Conservation (phyloP, 2,888 invertebrate genomes). For the Mechanitis mazaeus region DNA sequence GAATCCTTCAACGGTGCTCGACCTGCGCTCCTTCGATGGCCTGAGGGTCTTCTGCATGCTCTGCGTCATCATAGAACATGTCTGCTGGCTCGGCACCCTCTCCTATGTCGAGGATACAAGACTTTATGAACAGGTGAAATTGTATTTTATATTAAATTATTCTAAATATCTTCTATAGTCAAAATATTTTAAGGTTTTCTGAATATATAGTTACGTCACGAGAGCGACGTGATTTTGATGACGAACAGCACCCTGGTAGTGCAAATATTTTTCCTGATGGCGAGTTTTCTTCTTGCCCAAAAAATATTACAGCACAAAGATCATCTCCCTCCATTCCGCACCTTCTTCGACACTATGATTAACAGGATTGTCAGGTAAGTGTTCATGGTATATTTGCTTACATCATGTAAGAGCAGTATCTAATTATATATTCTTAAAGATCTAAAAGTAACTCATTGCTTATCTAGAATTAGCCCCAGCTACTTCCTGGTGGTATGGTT, state of each 20-base stretch:
- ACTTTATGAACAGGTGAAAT: slow-evolving; percentile 52
- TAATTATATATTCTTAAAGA: too few relatives aligned
- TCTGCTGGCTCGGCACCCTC: slow-evolving; percentile 63
- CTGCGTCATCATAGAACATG: slow-evolving; percentile 67
- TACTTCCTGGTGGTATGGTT: slow-evolving; percentile 65
- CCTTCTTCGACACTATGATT: slow-evolving; percentile 57
- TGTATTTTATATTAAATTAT: not conserved
- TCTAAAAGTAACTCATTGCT: too few relatives aligned
- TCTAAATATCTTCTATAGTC: not conserved
- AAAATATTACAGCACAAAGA: slow-evolving; percentile 53
- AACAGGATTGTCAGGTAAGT: slow-evolving; percentile 61
- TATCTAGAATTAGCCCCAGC: slow-evolving; percentile 55
- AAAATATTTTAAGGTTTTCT: not conserved
- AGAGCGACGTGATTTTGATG: slow-evolving; percentile 55
- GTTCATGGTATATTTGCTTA: too few relatives aligned
- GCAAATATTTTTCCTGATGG: slow-evolving; percentile 69
- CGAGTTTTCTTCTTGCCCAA: slow-evolving; percentile 64
- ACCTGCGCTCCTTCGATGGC: slow-evolving; percentile 60
- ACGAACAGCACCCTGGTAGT: slow-evolving; percentile 69
- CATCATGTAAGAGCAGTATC: too few relatives aligned
- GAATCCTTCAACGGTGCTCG: slow-evolving; percentile 33
- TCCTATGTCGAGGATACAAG: slow-evolving; percentile 53
- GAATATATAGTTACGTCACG: slow-evolving; percentile 45
- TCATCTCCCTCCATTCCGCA: slow-evolving; percentile 38
- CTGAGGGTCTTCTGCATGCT: slow-evolving; percentile 64